Evolutionary conservation across 2,797 vertebrate species (phyloP), one percentile per base, ranked within the genome.

Genomic region (Euthynnus affinis): DNA sequence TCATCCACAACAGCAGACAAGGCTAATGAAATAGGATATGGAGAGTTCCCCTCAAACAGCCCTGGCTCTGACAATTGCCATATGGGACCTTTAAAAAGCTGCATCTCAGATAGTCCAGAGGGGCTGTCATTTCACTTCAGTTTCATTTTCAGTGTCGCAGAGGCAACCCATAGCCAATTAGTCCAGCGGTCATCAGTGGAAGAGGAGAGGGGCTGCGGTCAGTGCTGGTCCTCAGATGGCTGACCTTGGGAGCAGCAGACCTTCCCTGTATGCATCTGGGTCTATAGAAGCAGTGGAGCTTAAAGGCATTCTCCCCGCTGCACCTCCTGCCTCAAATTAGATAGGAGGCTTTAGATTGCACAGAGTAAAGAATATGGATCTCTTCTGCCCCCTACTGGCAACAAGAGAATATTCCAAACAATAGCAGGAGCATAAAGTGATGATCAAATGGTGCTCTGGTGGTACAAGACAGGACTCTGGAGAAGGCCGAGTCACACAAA

Each of bases 341-440:
- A 87, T 83, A 46, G 56, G 51, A 74, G 63, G 62, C 64, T 23
- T 48, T 37, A 40, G 74, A 84, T 75, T 61, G 71, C 60, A 63
- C 49, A 12, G 0, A 40, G 37, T 3, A 44, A 27, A 37, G 63
- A 86, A 74, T 57, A 65, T 89, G 79, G 91, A 90, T 74, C 68
- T 29, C 74, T 89, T 79, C 91, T 94, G 92, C 90, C 91, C 92
- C 90, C 94, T 91, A 59, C 79, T 92, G 95, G 68, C 62, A 22
- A 25, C 13, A 17, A 59, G 18, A 25, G 17, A 18, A 32, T 10
- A 42, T 23, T 58, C 34, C 27, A 23, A 67, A 17, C 23, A 72
- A 23, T 25, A 27, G 42, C 71, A 71, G 69, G 51, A 61, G 60
- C 64, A 65, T 49, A 48, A 55, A 64, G 57, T 78, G 71, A 71